phyloP scores from a whole-genome alignment of 2,888 invertebrate genomes.

The Melanchra persicariae region DNA sequence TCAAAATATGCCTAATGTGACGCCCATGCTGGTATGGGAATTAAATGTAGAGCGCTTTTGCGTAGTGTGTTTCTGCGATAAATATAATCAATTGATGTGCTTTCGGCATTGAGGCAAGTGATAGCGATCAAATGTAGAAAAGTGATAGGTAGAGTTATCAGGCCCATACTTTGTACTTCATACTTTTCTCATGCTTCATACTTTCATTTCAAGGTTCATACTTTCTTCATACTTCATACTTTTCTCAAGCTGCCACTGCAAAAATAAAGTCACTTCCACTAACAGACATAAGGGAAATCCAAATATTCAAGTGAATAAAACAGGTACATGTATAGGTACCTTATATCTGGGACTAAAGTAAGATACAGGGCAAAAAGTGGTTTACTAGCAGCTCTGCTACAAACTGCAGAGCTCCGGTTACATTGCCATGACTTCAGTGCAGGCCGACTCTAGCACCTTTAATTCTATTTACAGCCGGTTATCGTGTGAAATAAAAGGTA shows the following conservation, averaged over 20 bases:
- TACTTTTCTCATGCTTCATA: too few relatives aligned
- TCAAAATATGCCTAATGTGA: not conserved
- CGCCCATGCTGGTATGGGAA: not conserved
- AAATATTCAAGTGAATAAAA: conserved; percentile 20
- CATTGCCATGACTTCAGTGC: conserved; percentile 70
- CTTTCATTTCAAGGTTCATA: too few relatives aligned
- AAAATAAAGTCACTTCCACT: conserved; percentile 18
- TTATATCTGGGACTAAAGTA: conserved; percentile 61
- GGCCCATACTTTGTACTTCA: too few relatives aligned
- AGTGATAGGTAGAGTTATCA: not conserved
- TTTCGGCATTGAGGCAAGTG: not conserved
- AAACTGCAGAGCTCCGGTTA: conserved; percentile 62
- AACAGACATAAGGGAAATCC: conserved; percentile 22
- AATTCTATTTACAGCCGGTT: conserved; percentile 70
- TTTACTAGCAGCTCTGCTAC: conserved; percentile 60
- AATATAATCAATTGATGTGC: not conserved
- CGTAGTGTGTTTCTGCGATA: not conserved
- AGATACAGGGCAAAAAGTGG: conserved; percentile 72
- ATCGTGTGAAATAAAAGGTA: conserved; percentile 70
- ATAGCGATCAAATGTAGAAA: conserved; percentile 2
- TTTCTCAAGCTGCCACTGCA: conserved; percentile 15
- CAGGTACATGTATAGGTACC: conserved; percentile 25
- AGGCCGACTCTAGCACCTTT: conserved; percentile 67
- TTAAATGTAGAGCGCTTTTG: not conserved
- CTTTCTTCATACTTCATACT: too few relatives aligned